A percentile compares a stretch with the other conserved stretches of the same genome.
Conservation (phyloP, 2,888 invertebrate genomes). For the Germaria angustata region DNA sequence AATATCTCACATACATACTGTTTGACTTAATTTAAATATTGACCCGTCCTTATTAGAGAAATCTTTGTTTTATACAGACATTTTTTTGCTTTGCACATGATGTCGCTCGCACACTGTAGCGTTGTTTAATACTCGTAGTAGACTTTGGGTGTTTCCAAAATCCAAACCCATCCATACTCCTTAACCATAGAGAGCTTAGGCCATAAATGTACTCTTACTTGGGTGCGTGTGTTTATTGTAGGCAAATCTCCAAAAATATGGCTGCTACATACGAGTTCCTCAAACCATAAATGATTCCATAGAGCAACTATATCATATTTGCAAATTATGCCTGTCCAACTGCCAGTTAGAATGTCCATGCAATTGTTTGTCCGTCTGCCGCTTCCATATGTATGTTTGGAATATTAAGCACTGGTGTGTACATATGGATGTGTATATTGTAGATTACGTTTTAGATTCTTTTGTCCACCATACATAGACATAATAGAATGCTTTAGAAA, state of each 20-base stretch:
- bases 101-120: constrained; percentile 5
- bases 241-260: constrained; percentile 52
- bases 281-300: constrained; percentile 9
- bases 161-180: neutral
- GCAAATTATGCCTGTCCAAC: constrained; percentile 55
- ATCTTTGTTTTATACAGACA: neutral
- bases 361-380: constrained; percentile 19
- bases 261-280: neutral
- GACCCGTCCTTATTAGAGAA: no score
- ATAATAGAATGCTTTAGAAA: neutral
- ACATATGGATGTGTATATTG: constrained; percentile 13
- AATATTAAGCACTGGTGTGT: neutral
- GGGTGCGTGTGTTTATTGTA: neutral
- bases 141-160: constrained; percentile 16
- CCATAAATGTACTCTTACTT: neutral
- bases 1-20: no score
- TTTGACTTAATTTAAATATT: no score
- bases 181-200: neutral
- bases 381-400: constrained; percentile 1
- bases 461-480: constrained; percentile 36
- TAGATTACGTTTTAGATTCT: constrained; percentile 23
- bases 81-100: constrained; percentile 20
- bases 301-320: constrained; percentile 57
- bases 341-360: constrained; percentile 19
- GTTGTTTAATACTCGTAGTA: neutral